Evolutionary conservation across 2,888 invertebrate species (phyloP), one percentile per base, ranked within the genome.

Genomic region (Achlya flavicornis): DNA sequence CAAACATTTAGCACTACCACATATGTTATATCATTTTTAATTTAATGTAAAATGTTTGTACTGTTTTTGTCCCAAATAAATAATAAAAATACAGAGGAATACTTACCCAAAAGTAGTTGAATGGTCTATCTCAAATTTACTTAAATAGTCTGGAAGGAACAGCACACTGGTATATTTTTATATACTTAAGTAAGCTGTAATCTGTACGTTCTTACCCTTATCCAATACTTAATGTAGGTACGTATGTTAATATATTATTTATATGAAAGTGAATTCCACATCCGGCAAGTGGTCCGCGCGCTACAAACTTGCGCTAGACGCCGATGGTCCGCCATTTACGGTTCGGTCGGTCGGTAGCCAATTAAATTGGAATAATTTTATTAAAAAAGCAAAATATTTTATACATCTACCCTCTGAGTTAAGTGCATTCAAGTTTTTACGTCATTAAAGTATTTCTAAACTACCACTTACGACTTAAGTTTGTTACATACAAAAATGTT

Each of bases 291-390:
- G 53, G 46, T 46, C 46, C 10, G 73, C 67, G 73, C 63, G 73
- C 79, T 74, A 80, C 75, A 81, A 74, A 73, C 78, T 77, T 73
- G 68, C 70, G 66, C 67, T 70, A 63, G 67, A 67, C 65, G 35
- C 59, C 58, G 57, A 59, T 62, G 53, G 53, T 6, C 19, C 19
- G 16, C 81, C 78, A 68, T 81, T 79, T 79, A 83, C 68, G 77
- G 79, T 53, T 53, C 58, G 61, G 65, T 53, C 58, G 62, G 65
- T 64, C 64, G 66, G 66, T 73, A 53, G 53, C 76, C 80, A 80
- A 85, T 81, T 81, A 83, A 73, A 71, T 70, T 68, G 64, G 73
- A 53, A 53, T 53, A 53, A n/a, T 53, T 10, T 53, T 53, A 53
- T 53, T 53, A 53, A 53, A 48, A 53, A 53, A 53, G 48, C 53